phyloP scores from a whole-genome alignment of 92 coral and sea anemone genomes.

The Porites cylindrica region DNA sequence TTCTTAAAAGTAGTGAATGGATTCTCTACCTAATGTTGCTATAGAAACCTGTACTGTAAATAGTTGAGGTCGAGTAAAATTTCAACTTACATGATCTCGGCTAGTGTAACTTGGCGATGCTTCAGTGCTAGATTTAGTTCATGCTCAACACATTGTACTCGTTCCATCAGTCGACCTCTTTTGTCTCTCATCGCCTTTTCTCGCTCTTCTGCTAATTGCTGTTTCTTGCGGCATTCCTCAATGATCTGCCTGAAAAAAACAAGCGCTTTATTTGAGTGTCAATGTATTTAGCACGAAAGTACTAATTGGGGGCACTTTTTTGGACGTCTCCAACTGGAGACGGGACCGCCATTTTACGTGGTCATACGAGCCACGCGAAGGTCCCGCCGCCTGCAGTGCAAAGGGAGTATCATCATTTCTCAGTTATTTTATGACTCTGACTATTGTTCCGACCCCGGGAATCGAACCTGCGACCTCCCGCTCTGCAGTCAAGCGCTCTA shows the following conservation, averaged over 20 bases:
- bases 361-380: too few relatives aligned
- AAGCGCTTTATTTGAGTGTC: background rate
- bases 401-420: too few relatives aligned
- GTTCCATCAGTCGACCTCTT: slow-evolving; percentile 22
- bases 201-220: slow-evolving; percentile 24
- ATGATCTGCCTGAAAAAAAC: background rate
- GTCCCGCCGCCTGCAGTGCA: too few relatives aligned
- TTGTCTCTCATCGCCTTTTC: slow-evolving; percentile 8
- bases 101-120: slow-evolving; percentile 9
- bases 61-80: too few relatives aligned
- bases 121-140: slow-evolving; percentile 14
- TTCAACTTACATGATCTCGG: slow-evolving; percentile 38
- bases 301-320: background rate
- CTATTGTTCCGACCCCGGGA: too few relatives aligned
- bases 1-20: background rate
- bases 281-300: too few relatives aligned
- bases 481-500: too few relatives aligned
- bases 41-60: too few relatives aligned
- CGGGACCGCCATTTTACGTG: too few relatives aligned
- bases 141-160: slow-evolving; percentile 13
- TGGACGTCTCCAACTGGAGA: too few relatives aligned
- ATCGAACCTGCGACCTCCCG: too few relatives aligned
- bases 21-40: background rate
- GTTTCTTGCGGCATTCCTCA: slow-evolving; percentile 15
- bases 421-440: too few relatives aligned